phyloP scores from a whole-genome alignment of 2,113 vertebrate genomes.

The Porphyrio hochstetteri region DNA sequence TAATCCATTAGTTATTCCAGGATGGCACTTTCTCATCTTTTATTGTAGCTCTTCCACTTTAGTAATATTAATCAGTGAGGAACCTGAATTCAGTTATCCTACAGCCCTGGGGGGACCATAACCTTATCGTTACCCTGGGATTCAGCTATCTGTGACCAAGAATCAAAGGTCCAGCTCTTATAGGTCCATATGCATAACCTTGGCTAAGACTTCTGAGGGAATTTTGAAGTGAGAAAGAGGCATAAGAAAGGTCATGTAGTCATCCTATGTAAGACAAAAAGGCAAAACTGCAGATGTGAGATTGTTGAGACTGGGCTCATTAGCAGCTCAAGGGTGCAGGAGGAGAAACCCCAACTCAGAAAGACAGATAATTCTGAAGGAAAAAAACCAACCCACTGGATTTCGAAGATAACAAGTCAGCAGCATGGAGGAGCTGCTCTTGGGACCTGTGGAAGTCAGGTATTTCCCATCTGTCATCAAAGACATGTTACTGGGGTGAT shows the following conservation, averaged over 20 bases:
- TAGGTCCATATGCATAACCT: neutral
- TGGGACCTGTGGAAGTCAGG: neutral
- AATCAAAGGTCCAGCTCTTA: neutral
- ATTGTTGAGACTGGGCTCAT: neutral
- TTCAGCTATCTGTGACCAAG: neutral
- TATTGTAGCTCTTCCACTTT: neutral
- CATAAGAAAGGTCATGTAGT: neutral
- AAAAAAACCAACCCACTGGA: fast-evolving
- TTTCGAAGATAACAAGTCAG: neutral
- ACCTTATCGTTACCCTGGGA: neutral
- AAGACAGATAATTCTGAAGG: neutral
- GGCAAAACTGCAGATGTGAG: neutral
- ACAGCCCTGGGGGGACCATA: neutral
- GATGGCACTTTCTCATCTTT: neutral
- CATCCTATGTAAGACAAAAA: neutral
- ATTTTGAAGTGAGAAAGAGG: fast-evolving
- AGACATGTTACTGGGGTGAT: neutral
- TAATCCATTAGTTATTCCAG: neutral
- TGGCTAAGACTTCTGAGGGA: neutral
- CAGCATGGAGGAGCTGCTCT: neutral
- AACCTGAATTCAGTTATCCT: neutral
- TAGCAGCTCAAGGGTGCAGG: neutral
- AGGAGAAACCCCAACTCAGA: neutral
- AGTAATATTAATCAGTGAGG: neutral
- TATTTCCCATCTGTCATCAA: neutral